These are phyloP conservation scores for Recurvirostra avosetta DNA, from an alignment of 2,113 vertebrate species.

Conservation along the genomic window DNA sequence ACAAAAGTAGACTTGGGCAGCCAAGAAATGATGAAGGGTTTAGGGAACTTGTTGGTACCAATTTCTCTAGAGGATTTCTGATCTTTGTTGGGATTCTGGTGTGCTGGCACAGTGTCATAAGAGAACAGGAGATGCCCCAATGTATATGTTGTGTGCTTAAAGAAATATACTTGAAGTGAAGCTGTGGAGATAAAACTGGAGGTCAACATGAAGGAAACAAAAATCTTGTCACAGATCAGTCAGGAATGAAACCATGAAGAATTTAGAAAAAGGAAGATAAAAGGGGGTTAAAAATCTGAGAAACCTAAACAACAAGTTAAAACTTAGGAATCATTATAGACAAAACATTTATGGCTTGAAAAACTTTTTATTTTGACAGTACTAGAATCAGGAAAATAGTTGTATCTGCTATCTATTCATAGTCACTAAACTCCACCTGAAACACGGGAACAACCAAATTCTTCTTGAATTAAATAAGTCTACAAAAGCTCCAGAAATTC, in stretches of 20 bases:
- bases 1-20: background rate
- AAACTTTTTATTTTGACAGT: background rate
- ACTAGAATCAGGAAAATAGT: background rate
- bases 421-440: background rate
- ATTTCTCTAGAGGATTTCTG: background rate
- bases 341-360: background rate
- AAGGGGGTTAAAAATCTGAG: background rate
- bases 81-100: background rate
- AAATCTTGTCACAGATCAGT: background rate
- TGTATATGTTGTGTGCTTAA: background rate
- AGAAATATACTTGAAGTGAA: background rate
- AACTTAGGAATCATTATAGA: background rate
- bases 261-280: background rate
- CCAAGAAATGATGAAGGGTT: background rate
- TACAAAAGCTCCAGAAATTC: background rate
- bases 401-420: background rate
- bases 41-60: background rate
- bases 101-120: accelerated
- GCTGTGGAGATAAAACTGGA: background rate
- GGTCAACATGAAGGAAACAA: background rate
- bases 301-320: background rate
- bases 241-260: background rate
- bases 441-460: background rate
- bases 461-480: background rate
- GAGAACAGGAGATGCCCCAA: background rate